phyloP scores from a whole-genome alignment of 2,113 vertebrate genomes.

The Recurvirostra avosetta region DNA sequence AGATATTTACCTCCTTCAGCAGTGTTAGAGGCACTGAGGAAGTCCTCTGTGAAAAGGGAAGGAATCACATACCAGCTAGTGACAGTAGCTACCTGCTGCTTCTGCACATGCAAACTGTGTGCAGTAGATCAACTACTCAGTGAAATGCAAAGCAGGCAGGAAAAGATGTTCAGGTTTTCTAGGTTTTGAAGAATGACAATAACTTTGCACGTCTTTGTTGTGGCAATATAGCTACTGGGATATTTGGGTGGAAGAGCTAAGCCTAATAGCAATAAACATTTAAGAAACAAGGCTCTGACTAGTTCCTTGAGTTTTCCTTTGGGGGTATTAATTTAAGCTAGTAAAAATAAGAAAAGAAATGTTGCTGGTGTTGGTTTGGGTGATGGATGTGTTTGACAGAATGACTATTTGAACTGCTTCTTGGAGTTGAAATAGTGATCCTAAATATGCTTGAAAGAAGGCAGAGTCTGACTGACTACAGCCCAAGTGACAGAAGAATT shows the following conservation, averaged over 20 bases:
- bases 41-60: not conserved
- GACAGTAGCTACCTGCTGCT: not conserved
- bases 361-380: not conserved
- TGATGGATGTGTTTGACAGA: not conserved
- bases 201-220: not conserved
- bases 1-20: not conserved
- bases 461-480: not conserved
- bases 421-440: not conserved
- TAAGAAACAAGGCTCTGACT: not conserved
- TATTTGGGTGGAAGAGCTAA: not conserved
- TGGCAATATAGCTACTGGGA: not conserved
- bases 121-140: not conserved
- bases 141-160: not conserved
- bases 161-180: not conserved
- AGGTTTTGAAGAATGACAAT: not conserved
- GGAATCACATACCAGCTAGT: not conserved
- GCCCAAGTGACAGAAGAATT: not conserved
- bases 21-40: not conserved
- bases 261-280: not conserved
- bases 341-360: not conserved
- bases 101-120: not conserved
- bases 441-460: not conserved
- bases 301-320: not conserved
- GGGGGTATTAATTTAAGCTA: not conserved
- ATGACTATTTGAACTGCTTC: not conserved